Evolutionary conservation across 2,888 invertebrate genomes (phyloP).

Genomic region (Trichogramma dendrolimi): DNA sequence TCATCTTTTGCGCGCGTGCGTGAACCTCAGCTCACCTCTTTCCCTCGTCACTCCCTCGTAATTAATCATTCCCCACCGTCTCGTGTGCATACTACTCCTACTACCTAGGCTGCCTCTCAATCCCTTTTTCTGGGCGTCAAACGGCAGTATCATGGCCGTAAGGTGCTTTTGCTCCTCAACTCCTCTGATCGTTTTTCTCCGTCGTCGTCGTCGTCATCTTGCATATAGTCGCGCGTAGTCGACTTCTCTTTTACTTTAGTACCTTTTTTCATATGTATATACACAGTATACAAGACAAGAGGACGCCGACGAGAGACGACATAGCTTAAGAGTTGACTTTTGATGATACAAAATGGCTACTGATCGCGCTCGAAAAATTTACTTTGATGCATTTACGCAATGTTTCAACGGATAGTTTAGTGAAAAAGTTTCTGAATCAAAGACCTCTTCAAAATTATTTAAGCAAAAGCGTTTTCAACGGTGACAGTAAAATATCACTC

Average conservation of each 20-base stretch:
- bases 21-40: slow-evolving; percentile 26
- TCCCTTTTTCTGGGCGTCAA: slow-evolving; percentile 18
- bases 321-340: slow-evolving; percentile 11
- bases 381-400: slow-evolving; percentile 2
- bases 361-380: slow-evolving; percentile 15
- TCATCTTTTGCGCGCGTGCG: slow-evolving; percentile 8
- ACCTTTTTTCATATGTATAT: too few relatives aligned
- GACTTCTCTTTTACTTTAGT: too few relatives aligned
- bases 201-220: not conserved
- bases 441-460: not conserved
- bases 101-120: slow-evolving; percentile 35
- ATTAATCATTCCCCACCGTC: slow-evolving; percentile 48
- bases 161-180: not conserved
- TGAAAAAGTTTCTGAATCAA: not conserved
- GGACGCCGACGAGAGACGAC: not conserved
- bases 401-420: not conserved
- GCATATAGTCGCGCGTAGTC: too few relatives aligned
- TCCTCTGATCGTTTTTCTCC: slow-evolving; percentile 1
- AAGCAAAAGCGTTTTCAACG: too few relatives aligned
- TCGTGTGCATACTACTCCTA: slow-evolving; percentile 25
- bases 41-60: slow-evolving; percentile 46
- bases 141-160: slow-evolving; percentile 39
- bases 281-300: too few relatives aligned
- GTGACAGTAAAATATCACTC: too few relatives aligned
- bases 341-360: slow-evolving; percentile 24